phyloP scores from a whole-genome alignment of 1,140 invertebrate genomes.

The Idris sp. region DNA sequence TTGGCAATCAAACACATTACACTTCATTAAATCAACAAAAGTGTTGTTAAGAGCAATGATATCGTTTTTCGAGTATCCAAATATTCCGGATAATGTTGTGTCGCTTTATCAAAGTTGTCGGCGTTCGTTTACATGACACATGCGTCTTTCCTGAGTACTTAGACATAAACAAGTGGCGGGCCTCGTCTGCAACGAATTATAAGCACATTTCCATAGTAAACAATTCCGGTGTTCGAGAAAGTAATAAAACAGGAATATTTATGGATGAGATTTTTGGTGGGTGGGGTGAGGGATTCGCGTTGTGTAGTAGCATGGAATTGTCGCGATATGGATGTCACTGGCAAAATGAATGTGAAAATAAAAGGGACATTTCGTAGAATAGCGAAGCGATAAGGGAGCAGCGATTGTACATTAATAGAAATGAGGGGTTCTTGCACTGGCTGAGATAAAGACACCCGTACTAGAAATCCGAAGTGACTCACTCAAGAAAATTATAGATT shows the following conservation, averaged over 20 bases:
- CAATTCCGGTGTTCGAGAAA: constrained; percentile 56
- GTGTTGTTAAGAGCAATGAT: constrained; percentile 52
- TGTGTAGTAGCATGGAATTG: constrained; percentile 55
- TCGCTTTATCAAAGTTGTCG: constrained; percentile 53
- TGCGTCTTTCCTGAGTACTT: constrained; percentile 50
- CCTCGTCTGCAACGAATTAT: constrained; percentile 54
- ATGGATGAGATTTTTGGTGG: constrained; percentile 57
- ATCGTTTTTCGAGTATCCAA: constrained; percentile 45
- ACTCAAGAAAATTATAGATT: constrained; percentile 52
- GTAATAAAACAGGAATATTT: constrained; percentile 56
- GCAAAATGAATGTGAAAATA: constrained; percentile 57
- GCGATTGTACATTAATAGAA: constrained; percentile 58
- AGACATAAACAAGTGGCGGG: constrained; percentile 56
- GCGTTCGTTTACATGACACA: constrained; percentile 56
- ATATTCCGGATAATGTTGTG: constrained; percentile 28
- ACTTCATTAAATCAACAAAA: constrained; percentile 46
- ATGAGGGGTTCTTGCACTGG: constrained; percentile 36
- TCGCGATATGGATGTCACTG: constrained; percentile 55
- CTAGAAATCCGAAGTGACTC: constrained; percentile 35
- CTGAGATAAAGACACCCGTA: constrained; percentile 45
- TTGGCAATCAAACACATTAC: too few relatives aligned
- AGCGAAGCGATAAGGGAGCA: constrained; percentile 53
- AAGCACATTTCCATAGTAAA: constrained; percentile 53
- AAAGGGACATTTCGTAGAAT: constrained; percentile 53
- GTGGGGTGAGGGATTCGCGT: constrained; percentile 22